A percentile compares a stretch with the other conserved stretches of the same genome.
Conservation (phyloP, 2,797 vertebrate genomes). For the Cercopithecus diana region DNA sequence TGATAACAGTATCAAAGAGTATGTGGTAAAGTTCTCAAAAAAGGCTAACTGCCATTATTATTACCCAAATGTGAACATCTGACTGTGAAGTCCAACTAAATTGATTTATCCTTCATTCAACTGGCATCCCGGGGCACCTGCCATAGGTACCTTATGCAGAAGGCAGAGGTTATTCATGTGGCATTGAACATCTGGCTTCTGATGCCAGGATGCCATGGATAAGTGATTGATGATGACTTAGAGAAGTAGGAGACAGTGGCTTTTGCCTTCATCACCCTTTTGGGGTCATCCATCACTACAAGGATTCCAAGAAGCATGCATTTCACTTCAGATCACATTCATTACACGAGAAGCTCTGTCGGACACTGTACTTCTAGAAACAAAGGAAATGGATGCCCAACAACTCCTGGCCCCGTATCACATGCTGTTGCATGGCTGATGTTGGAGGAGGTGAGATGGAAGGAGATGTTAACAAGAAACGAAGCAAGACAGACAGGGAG, state of each 20-base stretch:
- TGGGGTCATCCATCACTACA: background rate
- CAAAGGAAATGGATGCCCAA: background rate
- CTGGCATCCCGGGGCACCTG: fast-evolving
- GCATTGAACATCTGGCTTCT: background rate
- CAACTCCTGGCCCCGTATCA: background rate
- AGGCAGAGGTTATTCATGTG: background rate
- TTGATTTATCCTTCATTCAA: too few relatives aligned
- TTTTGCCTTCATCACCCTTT: background rate
- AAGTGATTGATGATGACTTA: background rate
- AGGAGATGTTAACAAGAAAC: background rate
- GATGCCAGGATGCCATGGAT: background rate
- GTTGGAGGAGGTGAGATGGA: background rate
- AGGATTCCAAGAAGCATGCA: background rate
- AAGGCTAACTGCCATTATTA: background rate
- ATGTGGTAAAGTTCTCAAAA: background rate
- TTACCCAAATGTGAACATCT: background rate
- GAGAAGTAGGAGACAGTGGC: background rate
- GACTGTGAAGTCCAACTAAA: background rate
- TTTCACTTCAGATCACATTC: background rate
- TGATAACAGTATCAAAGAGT: background rate
- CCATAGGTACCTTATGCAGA: background rate
- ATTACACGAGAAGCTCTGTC: background rate
- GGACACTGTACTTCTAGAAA: background rate
- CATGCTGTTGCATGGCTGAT: fast-evolving
- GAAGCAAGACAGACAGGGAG: background rate